Percentiles rank a stretch among this genome's conserved stretches.
These are phyloP conservation scores for Siniperca obscura DNA, from an alignment of 2,797 vertebrate species.

Conservation along the genomic window DNA sequence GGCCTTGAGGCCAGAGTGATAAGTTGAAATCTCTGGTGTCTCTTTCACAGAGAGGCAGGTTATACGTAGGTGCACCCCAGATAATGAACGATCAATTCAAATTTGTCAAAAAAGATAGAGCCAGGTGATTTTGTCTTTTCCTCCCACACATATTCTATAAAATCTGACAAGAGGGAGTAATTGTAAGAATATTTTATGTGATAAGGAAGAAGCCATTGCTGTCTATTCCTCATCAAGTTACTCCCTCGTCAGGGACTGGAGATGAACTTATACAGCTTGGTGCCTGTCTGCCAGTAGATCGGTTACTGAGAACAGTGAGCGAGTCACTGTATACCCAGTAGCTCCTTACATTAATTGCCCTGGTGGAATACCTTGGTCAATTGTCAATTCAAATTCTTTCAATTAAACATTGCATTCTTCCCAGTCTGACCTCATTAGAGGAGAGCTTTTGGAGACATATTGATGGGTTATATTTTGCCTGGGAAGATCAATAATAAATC, in stretches of 20 bases:
- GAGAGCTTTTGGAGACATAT: conserved; percentile 31
- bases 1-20: conserved; percentile 31
- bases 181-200: conserved; percentile 33
- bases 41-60: conserved; percentile 25
- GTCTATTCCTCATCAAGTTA: conserved; percentile 20
- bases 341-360: conserved; percentile 33
- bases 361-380: conserved; percentile 36
- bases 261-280: conserved; percentile 12
- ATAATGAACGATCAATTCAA: conserved; percentile 51
- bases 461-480: conserved; percentile 43
- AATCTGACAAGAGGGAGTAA: conserved; percentile 48
- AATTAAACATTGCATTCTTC: conserved; percentile 38
- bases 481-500: conserved; percentile 59
- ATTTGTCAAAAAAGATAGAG: conserved; percentile 37
- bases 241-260: conserved; percentile 21
- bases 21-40: conserved; percentile 33
- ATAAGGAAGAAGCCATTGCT: conserved; percentile 20
- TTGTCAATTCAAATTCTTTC: conserved; percentile 43
- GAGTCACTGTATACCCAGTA: conserved; percentile 9
- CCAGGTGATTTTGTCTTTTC: conserved; percentile 32
- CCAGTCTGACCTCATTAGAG: neutral
- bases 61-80: conserved; percentile 5
- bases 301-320: conserved; percentile 29
- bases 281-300: conserved; percentile 22
- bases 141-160: conserved; percentile 27